Conservation (phyloP, 2,113 vertebrate species). For the Caretta caretta region DNA sequence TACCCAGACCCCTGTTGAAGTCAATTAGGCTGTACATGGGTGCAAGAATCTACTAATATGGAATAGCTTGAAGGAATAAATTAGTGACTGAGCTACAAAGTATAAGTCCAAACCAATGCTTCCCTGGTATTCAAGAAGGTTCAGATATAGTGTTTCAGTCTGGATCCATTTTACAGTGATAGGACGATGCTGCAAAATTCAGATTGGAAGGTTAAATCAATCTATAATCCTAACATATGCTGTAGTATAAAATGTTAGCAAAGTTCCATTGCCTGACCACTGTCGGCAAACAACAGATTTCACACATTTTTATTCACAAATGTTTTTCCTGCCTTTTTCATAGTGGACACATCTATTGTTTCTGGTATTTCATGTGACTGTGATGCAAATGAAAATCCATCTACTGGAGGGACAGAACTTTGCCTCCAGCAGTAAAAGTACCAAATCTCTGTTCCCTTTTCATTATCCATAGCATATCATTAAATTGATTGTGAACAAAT, state of each 20-base stretch:
- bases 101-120: background rate
- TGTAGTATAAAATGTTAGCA: background rate
- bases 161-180: background rate
- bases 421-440: background rate
- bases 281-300: background rate
- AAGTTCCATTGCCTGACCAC: background rate
- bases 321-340: background rate
- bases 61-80: background rate
- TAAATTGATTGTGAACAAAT: constrained; percentile 29
- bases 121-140: background rate
- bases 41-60: background rate
- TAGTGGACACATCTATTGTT: background rate
- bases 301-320: background rate
- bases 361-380: background rate
- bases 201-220: background rate
- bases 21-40: background rate
- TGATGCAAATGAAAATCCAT: background rate
- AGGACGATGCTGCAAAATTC: background rate
- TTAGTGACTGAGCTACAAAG: background rate
- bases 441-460: background rate
- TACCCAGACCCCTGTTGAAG: background rate
- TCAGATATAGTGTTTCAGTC: background rate
- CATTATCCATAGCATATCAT: background rate
- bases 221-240: background rate
- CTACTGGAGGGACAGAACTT: background rate